A percentile compares a stretch with the other conserved stretches of the same genome.
Conservation (phyloP, 2,113 vertebrate genomes). For the Notothenia rossii region DNA sequence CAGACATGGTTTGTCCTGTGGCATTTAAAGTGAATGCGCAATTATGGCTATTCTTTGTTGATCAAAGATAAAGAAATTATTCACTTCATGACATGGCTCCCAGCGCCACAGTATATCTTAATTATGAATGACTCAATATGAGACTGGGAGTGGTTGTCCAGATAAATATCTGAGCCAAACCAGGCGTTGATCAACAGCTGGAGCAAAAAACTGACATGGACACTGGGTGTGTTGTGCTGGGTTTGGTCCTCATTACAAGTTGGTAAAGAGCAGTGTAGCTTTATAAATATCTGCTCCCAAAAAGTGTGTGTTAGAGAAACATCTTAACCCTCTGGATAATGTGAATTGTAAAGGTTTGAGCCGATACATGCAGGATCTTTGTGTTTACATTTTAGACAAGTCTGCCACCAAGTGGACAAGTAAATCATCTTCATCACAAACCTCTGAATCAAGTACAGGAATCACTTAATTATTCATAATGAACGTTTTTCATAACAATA, state of each 20-base stretch:
- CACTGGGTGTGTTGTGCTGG: not conserved
- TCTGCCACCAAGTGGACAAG: conserved; percentile 61
- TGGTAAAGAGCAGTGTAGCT: not conserved
- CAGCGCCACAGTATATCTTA: conserved; percentile 32
- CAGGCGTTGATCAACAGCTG: conserved; percentile 17
- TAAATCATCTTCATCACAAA: not conserved
- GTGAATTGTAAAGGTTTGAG: not conserved
- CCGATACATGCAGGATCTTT: not conserved
- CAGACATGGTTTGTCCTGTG: conserved; percentile 6
- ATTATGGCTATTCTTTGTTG: conserved; percentile 31
- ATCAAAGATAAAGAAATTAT: conserved; percentile 25
- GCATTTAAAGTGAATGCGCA: conserved; percentile 30
- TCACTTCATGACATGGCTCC: conserved; percentile 4
- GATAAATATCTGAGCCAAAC: conserved; percentile 39
- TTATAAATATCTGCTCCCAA: not conserved
- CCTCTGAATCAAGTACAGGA: not conserved
- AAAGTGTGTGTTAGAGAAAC: not conserved
- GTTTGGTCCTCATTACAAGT: not conserved
- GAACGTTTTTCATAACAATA: not conserved
- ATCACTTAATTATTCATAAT: not conserved
- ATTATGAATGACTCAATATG: conserved; percentile 56
- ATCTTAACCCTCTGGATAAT: not conserved
- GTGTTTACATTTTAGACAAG: conserved; percentile 21
- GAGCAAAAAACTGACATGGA: conserved; percentile 28
- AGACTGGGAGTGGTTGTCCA: conserved; percentile 52